phyloP scores from a whole-genome alignment of 2,888 invertebrate species.

The Orchesella flavescens region DNA sequence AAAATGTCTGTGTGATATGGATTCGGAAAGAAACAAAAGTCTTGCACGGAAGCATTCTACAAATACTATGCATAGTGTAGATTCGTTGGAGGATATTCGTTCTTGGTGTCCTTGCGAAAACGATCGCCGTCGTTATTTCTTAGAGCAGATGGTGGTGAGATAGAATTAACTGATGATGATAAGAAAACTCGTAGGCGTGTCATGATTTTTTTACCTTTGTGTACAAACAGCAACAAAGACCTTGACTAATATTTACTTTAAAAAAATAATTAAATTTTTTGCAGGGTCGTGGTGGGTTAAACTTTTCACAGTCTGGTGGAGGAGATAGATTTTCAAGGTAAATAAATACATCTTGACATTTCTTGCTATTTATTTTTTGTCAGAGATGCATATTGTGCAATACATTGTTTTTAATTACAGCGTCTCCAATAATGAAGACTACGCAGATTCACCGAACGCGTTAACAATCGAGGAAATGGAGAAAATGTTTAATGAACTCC shows the following conservation, averaged over 20 bases:
- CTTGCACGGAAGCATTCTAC: constrained; percentile 46
- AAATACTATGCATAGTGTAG: constrained; percentile 61
- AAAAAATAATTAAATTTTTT: not conserved
- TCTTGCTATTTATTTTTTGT: too few species aligned
- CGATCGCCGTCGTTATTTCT: constrained; percentile 58
- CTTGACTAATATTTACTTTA: constrained; percentile 14
- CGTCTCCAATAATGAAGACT: not conserved
- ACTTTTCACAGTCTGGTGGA: constrained; percentile 1
- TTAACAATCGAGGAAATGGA: constrained; percentile 45
- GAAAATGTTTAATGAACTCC: constrained; percentile 34
- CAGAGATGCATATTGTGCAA: not conserved
- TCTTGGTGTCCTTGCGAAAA: constrained; percentile 64
- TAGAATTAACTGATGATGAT: not conserved
- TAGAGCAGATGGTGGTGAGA: constrained; percentile 60
- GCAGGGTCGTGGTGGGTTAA: constrained; percentile 1
- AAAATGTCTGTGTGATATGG: not conserved
- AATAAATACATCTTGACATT: too few species aligned
- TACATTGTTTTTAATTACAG: not conserved
- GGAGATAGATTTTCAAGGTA: not conserved
- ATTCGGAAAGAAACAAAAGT: not conserved
- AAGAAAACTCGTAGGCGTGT: not conserved
- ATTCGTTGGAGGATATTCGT: constrained; percentile 63
- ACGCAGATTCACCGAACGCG: not conserved
- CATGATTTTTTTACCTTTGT: not conserved
- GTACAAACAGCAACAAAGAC: too few species aligned